These are phyloP conservation scores for Agrypnus murinus DNA, from an alignment of 2,888 invertebrate species.

Conservation along the genomic window DNA sequence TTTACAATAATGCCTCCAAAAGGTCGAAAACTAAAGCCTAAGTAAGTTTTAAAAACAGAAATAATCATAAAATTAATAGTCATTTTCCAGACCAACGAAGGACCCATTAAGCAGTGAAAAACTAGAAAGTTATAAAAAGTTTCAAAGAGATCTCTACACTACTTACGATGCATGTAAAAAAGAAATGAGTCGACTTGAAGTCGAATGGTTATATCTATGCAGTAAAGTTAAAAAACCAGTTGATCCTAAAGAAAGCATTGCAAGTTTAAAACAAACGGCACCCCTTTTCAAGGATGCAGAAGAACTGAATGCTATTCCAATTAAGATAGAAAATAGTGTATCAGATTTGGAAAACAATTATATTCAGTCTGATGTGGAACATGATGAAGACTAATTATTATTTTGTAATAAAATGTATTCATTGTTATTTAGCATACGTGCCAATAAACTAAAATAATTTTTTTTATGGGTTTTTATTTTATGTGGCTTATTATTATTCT, in stretches of 20 bases:
- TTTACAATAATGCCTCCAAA: too few relatives aligned
- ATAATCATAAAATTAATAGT: too few relatives aligned
- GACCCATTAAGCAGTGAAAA: too few relatives aligned
- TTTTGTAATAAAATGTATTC: background rate
- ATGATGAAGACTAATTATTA: background rate
- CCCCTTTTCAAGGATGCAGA: conserved; percentile 8
- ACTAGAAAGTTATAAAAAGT: too few relatives aligned
- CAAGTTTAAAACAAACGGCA: too few relatives aligned
- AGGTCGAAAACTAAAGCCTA: too few relatives aligned
- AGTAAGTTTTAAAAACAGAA: too few relatives aligned
- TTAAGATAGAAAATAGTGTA: background rate
- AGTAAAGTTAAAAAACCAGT: background rate
- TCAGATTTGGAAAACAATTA: too few relatives aligned
- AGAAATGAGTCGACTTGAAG: conserved; percentile 3
- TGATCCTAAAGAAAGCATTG: too few relatives aligned
- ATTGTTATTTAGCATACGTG: too few relatives aligned
- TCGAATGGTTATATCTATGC: conserved; percentile 12
- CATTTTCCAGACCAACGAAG: too few relatives aligned
- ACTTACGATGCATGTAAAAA: background rate
- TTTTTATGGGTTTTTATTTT: background rate
- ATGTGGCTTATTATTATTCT: background rate
- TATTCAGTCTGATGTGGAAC: background rate
- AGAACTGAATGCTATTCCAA: conserved; percentile 7
- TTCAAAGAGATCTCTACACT: too few relatives aligned
- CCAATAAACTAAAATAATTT: background rate